Conservation (phyloP, 2,113 vertebrate genomes). For the Dipodomys ordii region DNA sequence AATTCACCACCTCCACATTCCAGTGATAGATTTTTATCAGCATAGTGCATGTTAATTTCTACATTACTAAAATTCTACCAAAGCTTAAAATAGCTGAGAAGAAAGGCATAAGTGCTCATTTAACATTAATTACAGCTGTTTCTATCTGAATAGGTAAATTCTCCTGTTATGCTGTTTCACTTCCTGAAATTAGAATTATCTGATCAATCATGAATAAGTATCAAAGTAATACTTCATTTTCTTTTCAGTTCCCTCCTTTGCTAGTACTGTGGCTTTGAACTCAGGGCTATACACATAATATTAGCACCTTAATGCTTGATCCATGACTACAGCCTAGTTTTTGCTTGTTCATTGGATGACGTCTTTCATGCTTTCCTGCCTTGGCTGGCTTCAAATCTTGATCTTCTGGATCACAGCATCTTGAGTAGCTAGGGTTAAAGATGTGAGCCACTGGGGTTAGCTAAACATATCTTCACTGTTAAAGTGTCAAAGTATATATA, state of each 20-base stretch:
- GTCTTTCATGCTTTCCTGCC: no score
- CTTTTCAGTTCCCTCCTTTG: no score
- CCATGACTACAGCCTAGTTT: no score
- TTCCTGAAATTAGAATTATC: conserved; percentile 75
- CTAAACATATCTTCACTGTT: conserved; percentile 65
- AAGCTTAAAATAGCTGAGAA: conserved; percentile 71
- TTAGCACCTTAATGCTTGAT: no score
- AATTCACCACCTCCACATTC: conserved; percentile 77
- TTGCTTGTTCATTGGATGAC: no score
- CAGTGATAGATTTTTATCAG: conserved; percentile 78
- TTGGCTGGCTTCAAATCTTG: no score
- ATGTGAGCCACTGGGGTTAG: no score
- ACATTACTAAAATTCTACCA: conserved; percentile 84
- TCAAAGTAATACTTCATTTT: conserved; percentile 57
- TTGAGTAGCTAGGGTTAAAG: no score
- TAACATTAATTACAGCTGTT: conserved; percentile 81
- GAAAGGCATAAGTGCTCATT: conserved; percentile 77
- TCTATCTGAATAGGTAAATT: conserved; percentile 70
- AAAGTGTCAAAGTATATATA: conserved; percentile 62
- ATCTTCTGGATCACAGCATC: no score
- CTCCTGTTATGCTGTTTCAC: conserved; percentile 68
- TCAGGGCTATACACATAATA: no score
- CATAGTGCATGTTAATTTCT: conserved; percentile 71
- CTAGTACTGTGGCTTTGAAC: no score
- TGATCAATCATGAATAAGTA: conserved; percentile 75